Evolutionary conservation across 1,140 invertebrate genomes (phyloP), one percentile per base, ranked within the genome.

Genomic region (Manduca sexta): DNA sequence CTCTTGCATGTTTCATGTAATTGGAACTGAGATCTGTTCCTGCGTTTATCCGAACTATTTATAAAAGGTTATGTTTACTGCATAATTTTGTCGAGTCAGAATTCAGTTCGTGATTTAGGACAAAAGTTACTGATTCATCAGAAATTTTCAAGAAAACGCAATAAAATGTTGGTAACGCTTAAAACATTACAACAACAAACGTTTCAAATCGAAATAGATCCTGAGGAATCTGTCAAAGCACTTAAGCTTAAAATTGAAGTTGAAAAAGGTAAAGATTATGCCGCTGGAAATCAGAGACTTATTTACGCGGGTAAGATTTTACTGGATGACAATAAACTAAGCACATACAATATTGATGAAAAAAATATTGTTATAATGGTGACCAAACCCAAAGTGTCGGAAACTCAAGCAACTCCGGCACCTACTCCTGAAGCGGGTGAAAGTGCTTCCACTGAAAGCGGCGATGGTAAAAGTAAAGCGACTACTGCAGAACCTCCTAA

Each of bases 341-440:
- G 89, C 56, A 94, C 95, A 59, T 98, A 97, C 86, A 96, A 97
- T 79, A 97, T 98, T 74, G 96, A 98, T 85, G 96, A 98, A 71
- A 97, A 96, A 69, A 99, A 98, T 86, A 93, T 99, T 76, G 97
- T 99, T 62, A 94, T 98, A 55, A 98, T 99, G 96, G 93, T 98
- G 49, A 94, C 95, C 12, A 98, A 98, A 87, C 90, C 92, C 33
- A 94, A 94, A 84, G 67, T 87, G 58, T 86, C 82, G 34, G 74
- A 85, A 48, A 61, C 69, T 41, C 74, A 71, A 60, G 64, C 76
- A 53, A 66, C 71, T 17, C 74, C 77, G 30, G 64, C 74, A 18
- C 73, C 79, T 12, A 59, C 74, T 14, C 66, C 78, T 11, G 74
- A 78, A 45, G 68, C 79, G 39, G 68, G 74, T 55, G 79, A 78